A percentile compares a stretch with the other conserved stretches of the same genome.
phyloP scores from a whole-genome alignment of 2,888 invertebrate genomes.

The Lingula anatina region DNA sequence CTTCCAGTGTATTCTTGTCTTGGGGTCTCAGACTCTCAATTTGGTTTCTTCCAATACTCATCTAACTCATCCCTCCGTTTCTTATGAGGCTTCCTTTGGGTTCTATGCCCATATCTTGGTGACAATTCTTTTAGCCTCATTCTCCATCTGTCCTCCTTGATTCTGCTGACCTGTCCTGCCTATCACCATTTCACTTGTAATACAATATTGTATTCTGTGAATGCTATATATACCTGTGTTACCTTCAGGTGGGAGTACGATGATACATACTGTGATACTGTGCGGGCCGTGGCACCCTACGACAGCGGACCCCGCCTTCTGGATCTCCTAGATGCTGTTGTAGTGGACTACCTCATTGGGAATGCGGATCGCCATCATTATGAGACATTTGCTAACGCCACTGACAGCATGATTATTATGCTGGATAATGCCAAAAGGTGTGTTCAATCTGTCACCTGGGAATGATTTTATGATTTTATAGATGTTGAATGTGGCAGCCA shows the following conservation, averaged over 20 bases:
- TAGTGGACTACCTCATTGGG: conserved; percentile 90
- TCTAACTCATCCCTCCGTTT: no score
- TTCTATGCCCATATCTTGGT: no score
- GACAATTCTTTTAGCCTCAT: no score
- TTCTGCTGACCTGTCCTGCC: no score
- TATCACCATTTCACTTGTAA: no score
- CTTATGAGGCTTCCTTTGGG: no score
- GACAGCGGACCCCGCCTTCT: conserved; percentile 56
- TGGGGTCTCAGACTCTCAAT: no score
- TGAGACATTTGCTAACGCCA: conserved; percentile 61
- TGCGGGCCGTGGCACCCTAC: conserved; percentile 28
- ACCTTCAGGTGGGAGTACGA: conserved; percentile 71
- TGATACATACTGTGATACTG: conserved; percentile 66
- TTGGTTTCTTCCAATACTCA: no score
- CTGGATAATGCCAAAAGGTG: conserved; percentile 56
- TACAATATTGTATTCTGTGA: no score
- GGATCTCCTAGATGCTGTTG: conserved; percentile 79
- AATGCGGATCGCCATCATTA: conserved; percentile 94
- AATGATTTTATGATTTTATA: conserved; percentile 5
- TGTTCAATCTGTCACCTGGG: not conserved
- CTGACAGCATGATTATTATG: conserved; percentile 69
- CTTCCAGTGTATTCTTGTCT: no score
- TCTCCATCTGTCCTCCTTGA: no score
- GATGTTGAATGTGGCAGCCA: not conserved
- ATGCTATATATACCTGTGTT: no score